Conservation (phyloP, 2,888 invertebrate genomes). For the Liopterus haemorrhoidalis region DNA sequence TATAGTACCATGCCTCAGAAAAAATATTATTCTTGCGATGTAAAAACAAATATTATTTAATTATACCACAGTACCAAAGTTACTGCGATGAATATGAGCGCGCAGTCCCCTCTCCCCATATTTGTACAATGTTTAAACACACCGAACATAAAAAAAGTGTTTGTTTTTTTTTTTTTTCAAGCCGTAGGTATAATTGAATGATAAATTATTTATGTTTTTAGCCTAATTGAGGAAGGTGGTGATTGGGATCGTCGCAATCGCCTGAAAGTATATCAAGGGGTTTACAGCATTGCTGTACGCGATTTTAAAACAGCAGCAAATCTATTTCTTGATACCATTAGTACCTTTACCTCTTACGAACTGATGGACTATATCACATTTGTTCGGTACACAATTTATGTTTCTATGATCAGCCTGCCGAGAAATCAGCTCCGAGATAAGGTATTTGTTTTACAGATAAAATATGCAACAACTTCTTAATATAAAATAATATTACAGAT, state of each 20-base stretch:
- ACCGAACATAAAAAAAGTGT: too few species aligned
- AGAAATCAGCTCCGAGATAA: conserved; percentile 74
- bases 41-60: too few species aligned
- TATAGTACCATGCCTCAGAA: too few species aligned
- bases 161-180: too few species aligned
- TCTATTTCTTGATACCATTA: conserved; percentile 95
- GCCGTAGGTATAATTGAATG: too few species aligned
- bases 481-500: conserved; percentile 34
- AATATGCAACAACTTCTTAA: background rate
- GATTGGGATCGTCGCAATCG: conserved; percentile 99
- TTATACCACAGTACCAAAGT: too few species aligned
- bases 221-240: conserved; percentile 95
- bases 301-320: conserved; percentile 94
- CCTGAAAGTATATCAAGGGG: conserved; percentile 93
- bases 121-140: too few species aligned
- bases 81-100: too few species aligned
- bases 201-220: too few species aligned
- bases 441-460: conserved; percentile 48
- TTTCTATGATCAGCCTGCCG: conserved; percentile 74
- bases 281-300: conserved; percentile 91
- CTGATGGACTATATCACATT: conserved; percentile 94
- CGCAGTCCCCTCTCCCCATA: too few species aligned
- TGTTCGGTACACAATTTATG: conserved; percentile 74
- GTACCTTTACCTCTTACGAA: conserved; percentile 98
- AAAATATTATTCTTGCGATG: too few species aligned